Percentiles rank a stretch among this genome's conserved stretches.
These are phyloP conservation scores for Caenorhabditis drosophilae DNA, from an alignment of 2,888 invertebrate genomes.

Conservation along the genomic window DNA sequence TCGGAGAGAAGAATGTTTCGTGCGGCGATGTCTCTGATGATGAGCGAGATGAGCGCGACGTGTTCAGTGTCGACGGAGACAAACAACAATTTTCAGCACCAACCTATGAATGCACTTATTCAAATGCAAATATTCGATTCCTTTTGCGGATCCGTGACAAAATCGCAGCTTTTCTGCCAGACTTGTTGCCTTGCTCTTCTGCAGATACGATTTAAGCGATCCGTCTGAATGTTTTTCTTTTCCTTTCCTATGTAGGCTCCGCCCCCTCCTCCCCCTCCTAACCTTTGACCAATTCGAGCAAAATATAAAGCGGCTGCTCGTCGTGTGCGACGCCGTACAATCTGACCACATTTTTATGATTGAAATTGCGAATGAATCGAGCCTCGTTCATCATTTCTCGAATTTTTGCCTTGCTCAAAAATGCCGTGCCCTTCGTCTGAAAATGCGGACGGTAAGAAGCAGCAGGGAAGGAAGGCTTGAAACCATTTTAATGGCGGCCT, in stretches of 20 bases:
- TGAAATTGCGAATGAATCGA: constrained; percentile 32
- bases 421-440: constrained; percentile 20
- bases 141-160: constrained; percentile 16
- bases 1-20: constrained; percentile 22
- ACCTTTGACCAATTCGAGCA: constrained; percentile 39
- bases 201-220: constrained; percentile 10
- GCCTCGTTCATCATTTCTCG: constrained; percentile 49
- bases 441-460: too few species aligned
- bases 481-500: constrained; percentile 39
- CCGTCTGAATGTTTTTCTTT: too few species aligned
- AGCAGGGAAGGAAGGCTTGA: too few species aligned
- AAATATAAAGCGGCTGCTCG: constrained; percentile 42
- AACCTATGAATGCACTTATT: constrained; percentile 32
- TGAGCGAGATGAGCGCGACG: too few species aligned
- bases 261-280: background rate
- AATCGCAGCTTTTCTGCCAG: constrained; percentile 6
- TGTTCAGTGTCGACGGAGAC: background rate
- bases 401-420: constrained; percentile 33
- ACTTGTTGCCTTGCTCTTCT: constrained; percentile 1
- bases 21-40: constrained; percentile 32
- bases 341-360: constrained; percentile 40
- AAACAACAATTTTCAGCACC: background rate
- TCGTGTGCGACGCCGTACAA: constrained; percentile 41
- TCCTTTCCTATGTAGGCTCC: background rate
- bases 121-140: constrained; percentile 24